Conservation (phyloP, 2,113 vertebrate species). For the Neotragus moschatus region DNA sequence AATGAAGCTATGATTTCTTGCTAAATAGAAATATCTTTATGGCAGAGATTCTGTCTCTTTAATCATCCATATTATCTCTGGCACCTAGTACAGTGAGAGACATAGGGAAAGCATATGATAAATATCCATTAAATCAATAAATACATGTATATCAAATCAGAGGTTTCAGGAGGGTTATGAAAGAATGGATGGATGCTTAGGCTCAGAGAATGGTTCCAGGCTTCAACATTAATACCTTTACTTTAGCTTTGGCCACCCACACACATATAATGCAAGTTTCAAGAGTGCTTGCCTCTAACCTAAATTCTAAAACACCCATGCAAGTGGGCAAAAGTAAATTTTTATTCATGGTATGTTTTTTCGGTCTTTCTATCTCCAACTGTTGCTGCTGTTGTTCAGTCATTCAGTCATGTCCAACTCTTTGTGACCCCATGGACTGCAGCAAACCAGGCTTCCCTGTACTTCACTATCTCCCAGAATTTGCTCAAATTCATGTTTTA, state of each 20-base stretch:
- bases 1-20: background rate
- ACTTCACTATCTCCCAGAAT: background rate
- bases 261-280: background rate
- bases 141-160: background rate
- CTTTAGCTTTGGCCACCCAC: background rate
- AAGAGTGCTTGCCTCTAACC: background rate
- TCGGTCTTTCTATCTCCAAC: background rate
- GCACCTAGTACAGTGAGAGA: background rate
- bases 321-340: background rate
- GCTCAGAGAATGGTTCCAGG: background rate
- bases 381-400: background rate
- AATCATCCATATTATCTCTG: background rate
- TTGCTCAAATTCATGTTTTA: background rate
- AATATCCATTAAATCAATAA: background rate
- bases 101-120: background rate
- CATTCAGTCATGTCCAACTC: fast-evolving
- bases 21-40: background rate
- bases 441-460: background rate
- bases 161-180: background rate
- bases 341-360: background rate
- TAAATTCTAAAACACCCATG: background rate
- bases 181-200: background rate
- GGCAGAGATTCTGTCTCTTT: background rate
- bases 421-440: background rate
- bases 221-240: background rate